A percentile compares a stretch with the other conserved stretches of the same genome.
These are phyloP conservation scores for Passer domesticus DNA, from an alignment of 2,113 vertebrate genomes.

Conservation along the genomic window DNA sequence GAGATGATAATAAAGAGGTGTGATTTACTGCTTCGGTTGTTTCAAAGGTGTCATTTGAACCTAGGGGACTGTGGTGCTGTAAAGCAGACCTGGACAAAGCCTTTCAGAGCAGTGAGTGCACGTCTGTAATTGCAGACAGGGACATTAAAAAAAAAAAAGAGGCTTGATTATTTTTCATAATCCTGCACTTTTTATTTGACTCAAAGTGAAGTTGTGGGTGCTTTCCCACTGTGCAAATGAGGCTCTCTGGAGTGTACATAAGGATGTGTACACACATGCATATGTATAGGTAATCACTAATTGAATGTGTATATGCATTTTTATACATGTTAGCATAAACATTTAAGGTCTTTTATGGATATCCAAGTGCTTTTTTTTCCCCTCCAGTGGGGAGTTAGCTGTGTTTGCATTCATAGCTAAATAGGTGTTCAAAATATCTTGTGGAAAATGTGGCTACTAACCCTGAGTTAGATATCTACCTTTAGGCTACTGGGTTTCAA, in stretches of 20 bases:
- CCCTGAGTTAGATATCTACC: not conserved
- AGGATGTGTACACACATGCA: not conserved
- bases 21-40: constrained; percentile 47
- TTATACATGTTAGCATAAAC: not conserved
- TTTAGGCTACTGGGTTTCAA: not conserved
- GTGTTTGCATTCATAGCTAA: not conserved
- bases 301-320: not conserved
- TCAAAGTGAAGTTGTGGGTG: not conserved
- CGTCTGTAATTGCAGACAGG: not conserved
- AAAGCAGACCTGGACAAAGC: constrained; percentile 15
- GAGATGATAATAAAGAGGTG: constrained; percentile 51
- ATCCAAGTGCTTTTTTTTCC: not conserved
- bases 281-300: not conserved
- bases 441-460: not conserved
- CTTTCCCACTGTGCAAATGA: not conserved
- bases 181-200: not conserved
- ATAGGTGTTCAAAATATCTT: not conserved
- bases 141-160: not conserved
- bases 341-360: not conserved
- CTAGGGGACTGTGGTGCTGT: not conserved
- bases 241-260: not conserved
- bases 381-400: not conserved
- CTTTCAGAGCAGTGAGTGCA: not conserved
- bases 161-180: not conserved
- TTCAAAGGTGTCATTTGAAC: constrained; percentile 45